Evolutionary conservation across 2,888 invertebrate genomes (phyloP), one percentile per base, ranked within the genome.

Genomic region (Caenorhabditis sp.): DNA sequence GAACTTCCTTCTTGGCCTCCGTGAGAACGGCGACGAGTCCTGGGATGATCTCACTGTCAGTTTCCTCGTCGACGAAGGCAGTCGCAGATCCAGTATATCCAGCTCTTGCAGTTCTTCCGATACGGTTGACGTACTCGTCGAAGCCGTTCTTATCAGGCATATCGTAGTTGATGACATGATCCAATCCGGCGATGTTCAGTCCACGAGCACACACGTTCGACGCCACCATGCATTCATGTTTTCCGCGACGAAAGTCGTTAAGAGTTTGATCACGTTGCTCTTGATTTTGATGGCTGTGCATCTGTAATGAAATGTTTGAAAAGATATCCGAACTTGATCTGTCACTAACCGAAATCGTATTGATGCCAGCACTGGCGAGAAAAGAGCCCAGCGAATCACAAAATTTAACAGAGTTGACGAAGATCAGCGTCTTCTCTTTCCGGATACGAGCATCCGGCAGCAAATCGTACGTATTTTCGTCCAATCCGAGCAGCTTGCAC

Each of bases 111-210:
- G 75, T 75, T 24, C 75, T 62, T 37, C 75, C 75, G 24, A 75
- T 75, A 7, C 75, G 62, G 26, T 75, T 75, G 8, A 75, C 70
- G 22, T 75, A 75, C 32, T 75, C 75, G 13, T 75, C 75, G 15
- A 70, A 75, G 2, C 53, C 63, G 1, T 53, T 45, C n/a, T 32
- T 41, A 24, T 45, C 52, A 0, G 75, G 75, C 66, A 75, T 55
- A 30, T 75, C 68, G 37, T 68, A 75, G 39, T 75, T 75, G 56
- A 75, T 75, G 2, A 75, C 74, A 24, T 75, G 74, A 46, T 61
- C 53, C 6, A 75, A 37, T 2, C 46, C 32, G 6, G 52, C 22
- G 27, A 75, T 75, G 26, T 75, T 63, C 27, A 75, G 26, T 43
- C 75, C 75, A 9, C 75, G 66, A 22, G 75, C 75, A 20, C 58